Evolutionary conservation across 2,797 vertebrate species (phyloP), one percentile per base, ranked within the genome.

Genomic region (Anguilla megastoma): DNA sequence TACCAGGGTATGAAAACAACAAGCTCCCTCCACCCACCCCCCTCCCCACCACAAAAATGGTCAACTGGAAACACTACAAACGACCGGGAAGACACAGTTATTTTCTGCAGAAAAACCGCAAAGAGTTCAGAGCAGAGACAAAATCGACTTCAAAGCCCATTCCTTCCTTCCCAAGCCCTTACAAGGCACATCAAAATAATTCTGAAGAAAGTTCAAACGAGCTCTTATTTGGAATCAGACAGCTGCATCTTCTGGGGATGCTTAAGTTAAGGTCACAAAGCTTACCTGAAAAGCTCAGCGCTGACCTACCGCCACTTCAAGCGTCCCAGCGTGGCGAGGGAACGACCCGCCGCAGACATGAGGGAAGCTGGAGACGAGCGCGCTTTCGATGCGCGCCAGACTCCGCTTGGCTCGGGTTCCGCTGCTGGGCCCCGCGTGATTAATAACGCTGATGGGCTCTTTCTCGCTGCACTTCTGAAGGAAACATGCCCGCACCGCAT

Each of bases 61-160:
- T 92, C 92, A 90, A 52, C 71, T 88, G 74, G 69, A 86, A 91
- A 89, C 92, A 90, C 85, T 87, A 88, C 69, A 45, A 87, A 58
- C 88, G 54, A 91, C 87, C 83, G 6, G 24, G 87, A 88, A 71
- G 87, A 87, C 90, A 74, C 58, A 87, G 89, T 88, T 88, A 33
- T 58, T 86, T 84, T 33, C 66, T 91, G 86, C 80, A 86, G 3
- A 80, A 80, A 66, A 80, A 48, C 76, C 76, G 30, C 76, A n/a
- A 80, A 24, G 30, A 80, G 87, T 18, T 74, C 76, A 3, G 0
- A 21, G 36, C 86, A 85, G 88, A 90, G 90, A 88, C 41, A 87
- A 36, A 50, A 74, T n/a, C 54, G 71, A 88, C 90, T 91, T 91
- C 87, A 91, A 91, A 92, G 84, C 33, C 10, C 1, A 21, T 76